Conservation (phyloP, 2,797 vertebrate species). For the Sternarchorhynchus goeldii region DNA sequence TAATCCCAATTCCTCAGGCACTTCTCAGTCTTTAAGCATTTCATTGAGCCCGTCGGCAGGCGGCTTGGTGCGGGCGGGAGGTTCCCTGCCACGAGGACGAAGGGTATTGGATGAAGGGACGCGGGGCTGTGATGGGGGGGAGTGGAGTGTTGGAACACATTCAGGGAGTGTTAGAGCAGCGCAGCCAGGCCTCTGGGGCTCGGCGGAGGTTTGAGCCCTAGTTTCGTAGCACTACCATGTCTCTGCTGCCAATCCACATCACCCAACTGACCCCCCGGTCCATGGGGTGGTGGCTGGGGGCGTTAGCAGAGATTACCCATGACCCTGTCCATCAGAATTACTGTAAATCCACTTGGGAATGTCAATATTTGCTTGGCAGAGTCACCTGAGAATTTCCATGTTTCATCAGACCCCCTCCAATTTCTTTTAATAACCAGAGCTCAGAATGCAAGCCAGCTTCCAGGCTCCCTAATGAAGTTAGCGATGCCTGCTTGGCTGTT, state of each 20-base stretch:
- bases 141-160: neutral
- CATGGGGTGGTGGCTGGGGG: neutral
- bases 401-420: constrained; percentile 6
- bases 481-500: constrained; percentile 34
- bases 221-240: neutral
- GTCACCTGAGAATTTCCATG: constrained; percentile 23
- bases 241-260: neutral
- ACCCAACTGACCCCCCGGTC: neutral
- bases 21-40: constrained; percentile 47
- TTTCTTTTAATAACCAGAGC: constrained; percentile 29
- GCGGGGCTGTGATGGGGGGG: neutral
- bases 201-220: constrained; percentile 4
- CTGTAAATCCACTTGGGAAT: constrained; percentile 26
- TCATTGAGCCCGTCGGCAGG: constrained; percentile 48
- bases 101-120: neutral
- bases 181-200: neutral
- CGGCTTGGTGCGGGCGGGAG: constrained; percentile 59
- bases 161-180: neutral
- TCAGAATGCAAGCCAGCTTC: constrained; percentile 42
- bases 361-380: constrained; percentile 30
- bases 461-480: constrained; percentile 41
- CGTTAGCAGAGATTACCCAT: neutral
- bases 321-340: constrained; percentile 33
- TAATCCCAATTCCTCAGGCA: constrained; percentile 45
- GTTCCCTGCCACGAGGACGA: constrained; percentile 40